Evolutionary conservation across 2,888 invertebrate species (phyloP).

Genomic region (Listrodromus nycthemerus): DNA sequence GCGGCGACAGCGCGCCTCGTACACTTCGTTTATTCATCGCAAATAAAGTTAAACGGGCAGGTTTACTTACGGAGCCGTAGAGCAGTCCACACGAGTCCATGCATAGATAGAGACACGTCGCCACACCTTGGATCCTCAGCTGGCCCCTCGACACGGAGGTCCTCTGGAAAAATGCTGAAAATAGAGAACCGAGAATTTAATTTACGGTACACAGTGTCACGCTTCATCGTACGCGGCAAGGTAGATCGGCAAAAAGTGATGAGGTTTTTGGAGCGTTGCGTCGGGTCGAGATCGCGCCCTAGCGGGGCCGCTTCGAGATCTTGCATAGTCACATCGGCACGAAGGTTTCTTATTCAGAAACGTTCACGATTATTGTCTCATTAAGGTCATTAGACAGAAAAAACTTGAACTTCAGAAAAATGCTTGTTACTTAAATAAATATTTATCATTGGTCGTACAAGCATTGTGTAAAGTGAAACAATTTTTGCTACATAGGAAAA

Average conservation of each 20-base stretch:
- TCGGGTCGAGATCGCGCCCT: neutral
- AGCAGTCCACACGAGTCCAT: conserved; percentile 95
- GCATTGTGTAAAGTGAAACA: no score
- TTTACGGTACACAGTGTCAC: neutral
- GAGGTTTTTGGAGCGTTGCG: neutral
- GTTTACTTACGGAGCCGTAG: conserved; percentile 93
- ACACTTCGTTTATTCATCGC: neutral
- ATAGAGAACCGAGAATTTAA: conserved; percentile 16
- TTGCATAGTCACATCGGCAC: neutral
- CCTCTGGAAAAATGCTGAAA: conserved; percentile 90
- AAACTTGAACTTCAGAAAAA: neutral
- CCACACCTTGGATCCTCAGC: conserved; percentile 94
- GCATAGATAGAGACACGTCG: conserved; percentile 94
- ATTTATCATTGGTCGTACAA: no score
- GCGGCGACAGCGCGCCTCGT: neutral
- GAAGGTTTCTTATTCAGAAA: neutral
- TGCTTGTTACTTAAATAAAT: no score
- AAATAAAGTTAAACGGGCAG: neutral
- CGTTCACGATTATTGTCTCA: neutral
- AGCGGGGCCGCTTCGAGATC: neutral
- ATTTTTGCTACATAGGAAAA: no score
- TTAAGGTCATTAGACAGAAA: neutral
- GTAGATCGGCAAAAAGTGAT: neutral
- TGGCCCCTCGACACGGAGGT: conserved; percentile 91
- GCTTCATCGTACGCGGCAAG: neutral